Percentiles rank a stretch among this genome's conserved stretches.
Evolutionary conservation across 2,888 invertebrate genomes (phyloP).

Genomic region (Anoplius nigerrimus): DNA sequence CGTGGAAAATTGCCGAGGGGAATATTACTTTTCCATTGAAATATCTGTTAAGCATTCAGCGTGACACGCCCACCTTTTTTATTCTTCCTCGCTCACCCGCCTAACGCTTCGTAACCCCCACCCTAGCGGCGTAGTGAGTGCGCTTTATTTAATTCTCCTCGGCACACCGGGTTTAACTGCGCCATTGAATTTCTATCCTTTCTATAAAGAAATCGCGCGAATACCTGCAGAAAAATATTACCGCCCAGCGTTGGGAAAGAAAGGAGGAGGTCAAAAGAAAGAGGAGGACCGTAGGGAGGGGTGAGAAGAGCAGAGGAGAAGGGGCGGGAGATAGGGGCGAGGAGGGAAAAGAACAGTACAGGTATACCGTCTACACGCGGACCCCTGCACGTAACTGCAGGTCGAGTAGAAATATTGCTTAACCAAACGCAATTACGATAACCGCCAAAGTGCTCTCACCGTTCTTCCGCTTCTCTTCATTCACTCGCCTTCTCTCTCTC

Average conservation of each 20-base stretch:
- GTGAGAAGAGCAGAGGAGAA: background rate
- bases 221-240: conserved; percentile 44
- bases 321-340: background rate
- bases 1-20: conserved; percentile 32
- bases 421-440: conserved; percentile 40
- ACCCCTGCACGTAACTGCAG: conserved; percentile 17
- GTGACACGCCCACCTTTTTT: conserved; percentile 37
- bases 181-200: conserved; percentile 53
- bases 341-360: background rate
- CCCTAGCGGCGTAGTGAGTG: conserved; percentile 21
- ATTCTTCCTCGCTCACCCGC: conserved; percentile 10
- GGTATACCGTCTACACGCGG: background rate
- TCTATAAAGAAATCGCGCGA: conserved; percentile 47
- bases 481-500: background rate
- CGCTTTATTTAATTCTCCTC: conserved; percentile 54
- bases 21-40: conserved; percentile 55
- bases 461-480: background rate
- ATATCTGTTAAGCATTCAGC: conserved; percentile 55
- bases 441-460: conserved; percentile 19
- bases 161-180: conserved; percentile 39
- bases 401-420: conserved; percentile 34
- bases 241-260: background rate
- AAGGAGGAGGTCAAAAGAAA: background rate
- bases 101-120: background rate
- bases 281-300: too few relatives aligned